Base-by-base conservation (phyloP, 2,797 vertebrate species). In the Sebastes goodei region DNA sequence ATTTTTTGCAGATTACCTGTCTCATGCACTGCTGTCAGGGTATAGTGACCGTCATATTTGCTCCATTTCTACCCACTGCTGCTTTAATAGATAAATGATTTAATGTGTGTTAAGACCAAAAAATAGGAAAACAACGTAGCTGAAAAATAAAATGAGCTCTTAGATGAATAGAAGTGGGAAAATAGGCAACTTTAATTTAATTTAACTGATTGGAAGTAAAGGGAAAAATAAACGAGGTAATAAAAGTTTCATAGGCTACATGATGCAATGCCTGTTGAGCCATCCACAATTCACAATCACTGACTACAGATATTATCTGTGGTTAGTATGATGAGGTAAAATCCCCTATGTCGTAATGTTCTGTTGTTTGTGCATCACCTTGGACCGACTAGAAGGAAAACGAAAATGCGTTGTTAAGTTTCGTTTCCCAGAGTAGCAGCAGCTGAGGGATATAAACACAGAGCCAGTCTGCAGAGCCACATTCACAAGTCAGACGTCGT, bases 351-450 rank as follows among this genome's bases (percentile, higher is more conserved):
- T 52, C 3, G 20, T 52, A 0, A 52, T 30, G 6, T 66, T 30
- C 21, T 4, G 4, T 33, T 33, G 33, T 21, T 17, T 46, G 17
- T 33, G 32, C 33, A 20, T 14, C 25, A 20, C 7, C 1, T 5
- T 0, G 1, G 2, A 14, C 1, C 29, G 9, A 7, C 2, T 2
- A 33, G 1, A 30, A 1, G 86, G 72, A 91, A 91, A 90, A n/a
- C 0, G 82, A 89, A 90, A 89, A 10, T 5, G 4, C 10, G 10
- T 35, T 10, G 29, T 55, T 86, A 87, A 76, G 87, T 93, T 93
- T 93, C 88, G 84, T 73, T 93, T 93, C 76, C 79, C 75, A 2
- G n/a, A 67, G 0, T 14, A 38, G 0, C 38, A 23, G n/a, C 59
- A 33, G 68, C 7, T 33, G 8, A 0, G 1, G 0, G 2, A 10